A percentile compares a stretch with the other conserved stretches of the same genome.
Evolutionary conservation across 2,888 invertebrate species (phyloP).

Genomic region (Chrysina gloriosa): DNA sequence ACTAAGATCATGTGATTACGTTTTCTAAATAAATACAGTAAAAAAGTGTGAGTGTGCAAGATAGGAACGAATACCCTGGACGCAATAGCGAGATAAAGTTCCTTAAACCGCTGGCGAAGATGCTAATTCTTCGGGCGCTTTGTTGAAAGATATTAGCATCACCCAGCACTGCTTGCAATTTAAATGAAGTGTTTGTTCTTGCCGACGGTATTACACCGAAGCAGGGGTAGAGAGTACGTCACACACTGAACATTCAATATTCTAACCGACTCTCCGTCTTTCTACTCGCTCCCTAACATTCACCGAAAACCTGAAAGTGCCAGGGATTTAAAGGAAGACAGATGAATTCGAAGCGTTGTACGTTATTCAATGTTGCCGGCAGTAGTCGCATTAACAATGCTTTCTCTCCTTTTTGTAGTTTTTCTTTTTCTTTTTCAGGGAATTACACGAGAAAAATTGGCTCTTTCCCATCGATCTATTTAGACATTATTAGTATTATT

Average conservation of each 20-base stretch:
- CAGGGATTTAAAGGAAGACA: slow-evolving; percentile 24
- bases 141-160: slow-evolving; percentile 34
- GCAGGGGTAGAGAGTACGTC: slow-evolving; percentile 11
- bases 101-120: slow-evolving; percentile 16
- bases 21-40: too few species aligned
- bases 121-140: slow-evolving; percentile 32
- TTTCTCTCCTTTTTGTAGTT: background rate
- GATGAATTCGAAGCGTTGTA: slow-evolving; percentile 21
- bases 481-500: too few species aligned
- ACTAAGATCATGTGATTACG: too few species aligned
- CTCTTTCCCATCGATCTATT: background rate
- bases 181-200: slow-evolving; percentile 48
- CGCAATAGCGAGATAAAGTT: background rate
- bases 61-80: too few species aligned
- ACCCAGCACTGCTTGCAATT: slow-evolving; percentile 47
- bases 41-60: too few species aligned
- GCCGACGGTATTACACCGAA: slow-evolving; percentile 42
- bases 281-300: background rate
- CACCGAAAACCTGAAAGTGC: background rate
- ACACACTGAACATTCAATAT: slow-evolving; percentile 43
- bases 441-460: background rate
- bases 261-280: slow-evolving; percentile 23
- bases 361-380: slow-evolving; percentile 1
- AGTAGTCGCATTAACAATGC: slow-evolving; percentile 4
- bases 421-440: background rate